Evolutionary conservation across 2,113 vertebrate genomes (phyloP).

Genomic region (Panthera uncia): DNA sequence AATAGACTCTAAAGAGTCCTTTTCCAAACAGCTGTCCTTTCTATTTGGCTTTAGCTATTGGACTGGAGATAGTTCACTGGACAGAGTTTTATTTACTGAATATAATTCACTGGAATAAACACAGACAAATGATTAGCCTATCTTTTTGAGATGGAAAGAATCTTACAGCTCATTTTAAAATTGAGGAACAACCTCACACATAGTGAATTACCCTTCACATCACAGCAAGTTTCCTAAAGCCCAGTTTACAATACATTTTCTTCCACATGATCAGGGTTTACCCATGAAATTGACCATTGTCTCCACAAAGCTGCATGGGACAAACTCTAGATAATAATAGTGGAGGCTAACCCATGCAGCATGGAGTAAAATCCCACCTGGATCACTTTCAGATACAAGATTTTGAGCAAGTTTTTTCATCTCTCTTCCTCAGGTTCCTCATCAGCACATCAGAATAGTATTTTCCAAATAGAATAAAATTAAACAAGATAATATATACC

Average conservation of each 20-base stretch:
- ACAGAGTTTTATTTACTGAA: not conserved
- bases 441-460: not conserved
- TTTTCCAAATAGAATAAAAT: not conserved
- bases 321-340: not conserved
- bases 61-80: not conserved
- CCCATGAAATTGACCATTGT: not conserved
- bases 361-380: not conserved
- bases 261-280: not conserved
- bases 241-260: not conserved
- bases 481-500: not conserved
- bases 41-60: not conserved
- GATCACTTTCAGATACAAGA: not conserved
- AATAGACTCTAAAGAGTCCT: not conserved
- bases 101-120: not conserved
- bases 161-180: not conserved
- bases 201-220: not conserved
- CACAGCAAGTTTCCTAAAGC: not conserved
- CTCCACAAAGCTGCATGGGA: not conserved
- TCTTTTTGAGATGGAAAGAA: not conserved
- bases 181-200: not conserved
- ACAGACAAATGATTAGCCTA: not conserved
- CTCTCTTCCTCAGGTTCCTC: not conserved
- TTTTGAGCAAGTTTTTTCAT: not conserved
- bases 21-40: not conserved
- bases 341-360: not conserved